A percentile compares a stretch with the other conserved stretches of the same genome.
Conservation (phyloP, 2,113 vertebrate genomes). For the Sebastes schlegelii region DNA sequence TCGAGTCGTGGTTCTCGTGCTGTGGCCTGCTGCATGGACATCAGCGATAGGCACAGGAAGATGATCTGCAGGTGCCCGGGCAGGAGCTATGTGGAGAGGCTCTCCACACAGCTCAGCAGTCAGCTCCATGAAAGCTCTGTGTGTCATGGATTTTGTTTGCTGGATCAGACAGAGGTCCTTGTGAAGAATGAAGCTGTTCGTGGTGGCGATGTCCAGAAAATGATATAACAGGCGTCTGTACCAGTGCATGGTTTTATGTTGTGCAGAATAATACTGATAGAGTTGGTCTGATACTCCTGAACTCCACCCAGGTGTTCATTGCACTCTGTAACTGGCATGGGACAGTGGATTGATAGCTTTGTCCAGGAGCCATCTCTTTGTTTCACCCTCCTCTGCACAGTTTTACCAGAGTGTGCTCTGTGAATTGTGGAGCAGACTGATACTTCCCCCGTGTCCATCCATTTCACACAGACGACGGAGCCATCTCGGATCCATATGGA, state of each 20-base stretch:
- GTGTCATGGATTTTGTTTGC: not conserved
- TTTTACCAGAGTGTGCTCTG: not conserved
- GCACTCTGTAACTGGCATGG: not conserved
- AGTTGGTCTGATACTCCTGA: not conserved
- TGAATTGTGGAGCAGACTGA: not conserved
- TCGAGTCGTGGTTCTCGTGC: not conserved
- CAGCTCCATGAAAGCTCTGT: not conserved
- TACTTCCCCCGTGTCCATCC: not conserved
- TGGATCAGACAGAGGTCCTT: not conserved
- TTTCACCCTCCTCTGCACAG: not conserved
- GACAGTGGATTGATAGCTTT: not conserved
- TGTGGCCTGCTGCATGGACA: not conserved
- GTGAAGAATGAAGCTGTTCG: not conserved
- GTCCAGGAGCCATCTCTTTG: not conserved
- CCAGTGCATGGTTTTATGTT: not conserved
- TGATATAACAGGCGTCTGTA: not conserved
- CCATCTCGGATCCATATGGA: not conserved
- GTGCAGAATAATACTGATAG: not conserved
- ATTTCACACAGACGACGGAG: not conserved
- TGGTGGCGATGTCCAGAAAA: not conserved
- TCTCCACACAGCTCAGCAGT: not conserved
- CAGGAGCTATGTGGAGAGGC: not conserved
- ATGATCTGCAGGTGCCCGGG: not conserved
- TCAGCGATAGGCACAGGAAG: not conserved
- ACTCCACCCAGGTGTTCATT: not conserved